Evolutionary conservation across 1,140 invertebrate genomes (phyloP).

Genomic region (Bombus terrestris): DNA sequence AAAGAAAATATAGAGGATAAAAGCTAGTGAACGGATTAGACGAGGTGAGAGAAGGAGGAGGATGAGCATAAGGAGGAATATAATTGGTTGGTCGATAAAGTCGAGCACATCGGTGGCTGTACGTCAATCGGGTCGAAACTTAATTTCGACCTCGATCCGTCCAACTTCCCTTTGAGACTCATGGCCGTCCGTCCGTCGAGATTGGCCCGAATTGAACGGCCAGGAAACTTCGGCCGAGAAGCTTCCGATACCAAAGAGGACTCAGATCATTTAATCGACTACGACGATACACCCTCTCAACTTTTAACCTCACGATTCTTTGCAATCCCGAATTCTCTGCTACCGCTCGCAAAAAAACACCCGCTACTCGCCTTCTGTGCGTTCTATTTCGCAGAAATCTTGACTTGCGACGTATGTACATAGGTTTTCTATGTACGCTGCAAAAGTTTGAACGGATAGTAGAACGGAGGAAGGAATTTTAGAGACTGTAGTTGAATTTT

Average conservation of each 20-base stretch:
- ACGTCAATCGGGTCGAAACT: slow-evolving; percentile 37
- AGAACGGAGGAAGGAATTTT: too few species aligned
- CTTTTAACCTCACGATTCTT: slow-evolving; percentile 41
- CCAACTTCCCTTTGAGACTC: slow-evolving; percentile 49
- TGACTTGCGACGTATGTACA: not conserved
- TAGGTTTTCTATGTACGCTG: not conserved
- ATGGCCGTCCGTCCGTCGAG: slow-evolving; percentile 28
- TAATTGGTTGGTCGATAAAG: slow-evolving; percentile 51
- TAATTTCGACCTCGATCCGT: slow-evolving; percentile 47
- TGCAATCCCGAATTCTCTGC: slow-evolving; percentile 3
- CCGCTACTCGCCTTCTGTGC: not conserved
- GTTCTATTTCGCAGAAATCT: not conserved
- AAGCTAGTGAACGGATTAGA: not conserved
- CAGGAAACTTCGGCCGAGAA: slow-evolving; percentile 52
- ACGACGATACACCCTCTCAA: slow-evolving; percentile 49
- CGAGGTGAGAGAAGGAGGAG: not conserved
- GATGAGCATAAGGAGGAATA: slow-evolving; percentile 28
- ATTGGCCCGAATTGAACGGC: slow-evolving; percentile 60
- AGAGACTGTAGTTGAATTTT: not conserved
- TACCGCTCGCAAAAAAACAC: not conserved
- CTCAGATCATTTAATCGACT: slow-evolving; percentile 56
- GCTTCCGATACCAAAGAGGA: slow-evolving; percentile 51
- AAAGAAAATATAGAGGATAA: not conserved
- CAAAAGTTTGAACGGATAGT: not conserved
- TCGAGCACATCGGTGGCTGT: not conserved